Base-by-base conservation (phyloP, 2,113 vertebrate species). In the Phodopus roborovskii region DNA sequence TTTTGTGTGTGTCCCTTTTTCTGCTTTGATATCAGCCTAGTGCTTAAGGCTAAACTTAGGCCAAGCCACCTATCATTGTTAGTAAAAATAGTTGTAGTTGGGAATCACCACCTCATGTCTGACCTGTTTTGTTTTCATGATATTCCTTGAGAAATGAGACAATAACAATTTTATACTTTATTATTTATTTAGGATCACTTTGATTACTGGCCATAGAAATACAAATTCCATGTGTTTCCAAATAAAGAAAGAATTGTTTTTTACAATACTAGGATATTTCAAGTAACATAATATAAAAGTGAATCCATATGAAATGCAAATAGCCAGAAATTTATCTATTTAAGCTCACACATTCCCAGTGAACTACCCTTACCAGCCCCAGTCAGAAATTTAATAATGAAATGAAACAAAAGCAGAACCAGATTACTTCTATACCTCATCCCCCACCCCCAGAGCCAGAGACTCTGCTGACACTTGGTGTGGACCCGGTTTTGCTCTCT, bases 1-100 rank as follows among this genome's bases (percentile, higher is more conserved):
- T 84, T 83, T 19, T 79, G 26, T 9, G 6, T 73, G 26, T 73
- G 26, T 77, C 74, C 48, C 42, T 96, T 58, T 74, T 90, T 62
- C 45, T 33, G 12, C 87, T 92, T 97, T 95, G 75, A 70, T 96
- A 93, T 60, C 73, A 88, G 58, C 66, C 48, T 94, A 88, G 83
- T 45, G 60, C 66, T 94, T 92, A 90, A 96, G 92, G 68, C 87
- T 95, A 92, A 92, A 60, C 48, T 82, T 60, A 33, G 12, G 75
- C 33, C 64, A 68, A 93, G 74, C 30, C 26, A 77, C 64, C 64
- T 77, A 73, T 74, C 30, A 56, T 45, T 36, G 42, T 90, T 83
- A 83, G 56, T 39, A 28, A 50, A 89, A 92, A 92, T 87, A 96
- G 85, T 62, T 68, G 26, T 88, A 88, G 64, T 87, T 94, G 62